Base-by-base conservation (phyloP, 2,888 invertebrate genomes). In the Copidosoma aretas region DNA sequence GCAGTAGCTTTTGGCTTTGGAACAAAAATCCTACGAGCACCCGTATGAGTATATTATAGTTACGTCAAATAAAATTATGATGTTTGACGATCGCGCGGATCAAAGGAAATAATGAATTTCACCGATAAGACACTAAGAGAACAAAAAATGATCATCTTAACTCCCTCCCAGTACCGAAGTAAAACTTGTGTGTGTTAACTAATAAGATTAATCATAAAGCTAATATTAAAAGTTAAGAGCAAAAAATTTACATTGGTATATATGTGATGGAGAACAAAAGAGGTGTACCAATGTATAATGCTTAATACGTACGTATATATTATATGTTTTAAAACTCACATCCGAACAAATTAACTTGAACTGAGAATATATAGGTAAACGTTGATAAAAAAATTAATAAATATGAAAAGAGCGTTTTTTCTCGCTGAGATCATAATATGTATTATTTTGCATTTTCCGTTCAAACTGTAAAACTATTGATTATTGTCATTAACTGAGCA, bases 111-210 rank as follows among this genome's bases (percentile, higher is more conserved):
- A 12, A 46, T 46, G 12, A 46, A 15, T 46, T 46, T 15, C n/a
- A n/a, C n/a, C n/a, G n/a, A n/a, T n/a, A 46, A 46, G 12, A 46
- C 1, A 46, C 3, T 8, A 46, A 46, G 12, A 57, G 46, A 51
- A 46, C 22, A 62, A 24, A 60, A 54, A 62, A 25, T 59, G 22
- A 59, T 57, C 54, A 62, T 22, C 77, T 80, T 77, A 81, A 81
- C 80, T 81, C 81, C 82, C 80, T 80, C 80, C 82, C 79, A 78
- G 76, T 76, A 79, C 79, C 79, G 77, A 75, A 72, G 70, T 32
- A 32, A 32, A 73, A 80, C 80, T 80, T 81, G 79, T 82, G 80
- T 81, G 81, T 81, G 81, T 81, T 81, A 82, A 81, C 77, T 79
- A 81, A 80, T 82, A 82, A 82, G 80, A 79, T 77, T 80, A 81